phyloP scores from a whole-genome alignment of 2,113 vertebrate species.

The Dasyprocta punctata region DNA sequence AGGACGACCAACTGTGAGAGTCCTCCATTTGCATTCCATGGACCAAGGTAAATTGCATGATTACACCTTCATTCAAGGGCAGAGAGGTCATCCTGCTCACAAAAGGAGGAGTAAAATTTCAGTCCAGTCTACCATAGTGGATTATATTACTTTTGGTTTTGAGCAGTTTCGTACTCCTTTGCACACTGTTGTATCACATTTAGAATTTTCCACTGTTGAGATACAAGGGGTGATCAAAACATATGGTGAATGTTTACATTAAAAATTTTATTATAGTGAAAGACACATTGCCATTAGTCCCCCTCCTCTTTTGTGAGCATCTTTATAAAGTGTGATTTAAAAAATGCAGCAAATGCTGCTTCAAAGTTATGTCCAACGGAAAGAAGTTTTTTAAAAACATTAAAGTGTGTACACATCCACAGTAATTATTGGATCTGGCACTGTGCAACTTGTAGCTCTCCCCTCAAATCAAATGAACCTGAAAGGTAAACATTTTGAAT shows the following conservation, averaged over 20 bases:
- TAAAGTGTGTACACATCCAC: not conserved
- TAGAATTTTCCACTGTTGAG: not conserved
- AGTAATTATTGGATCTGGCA: not conserved
- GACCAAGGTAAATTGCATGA: not conserved
- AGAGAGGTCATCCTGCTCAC: not conserved
- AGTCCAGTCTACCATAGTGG: not conserved
- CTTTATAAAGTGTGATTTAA: not conserved
- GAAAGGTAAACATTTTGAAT: not conserved
- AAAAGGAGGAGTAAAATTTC: not conserved
- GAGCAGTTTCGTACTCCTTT: not conserved
- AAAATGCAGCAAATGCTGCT: not conserved
- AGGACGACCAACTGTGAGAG: not conserved
- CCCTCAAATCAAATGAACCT: not conserved
- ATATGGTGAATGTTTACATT: not conserved
- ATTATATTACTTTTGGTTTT: constrained; percentile 1
- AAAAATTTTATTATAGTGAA: not conserved
- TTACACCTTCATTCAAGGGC: not conserved
- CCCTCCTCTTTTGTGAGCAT: not conserved
- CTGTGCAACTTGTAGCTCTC: not conserved
- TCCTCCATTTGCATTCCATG: not conserved
- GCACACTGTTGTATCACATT: not conserved
- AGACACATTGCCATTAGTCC: not conserved
- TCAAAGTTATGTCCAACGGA: not conserved
- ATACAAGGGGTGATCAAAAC: not conserved
- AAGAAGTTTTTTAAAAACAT: not conserved